Percentiles rank a stretch among this genome's conserved stretches.
Evolutionary conservation across 1,140 invertebrate species (phyloP).

Genomic region (Bombus soroeensis): DNA sequence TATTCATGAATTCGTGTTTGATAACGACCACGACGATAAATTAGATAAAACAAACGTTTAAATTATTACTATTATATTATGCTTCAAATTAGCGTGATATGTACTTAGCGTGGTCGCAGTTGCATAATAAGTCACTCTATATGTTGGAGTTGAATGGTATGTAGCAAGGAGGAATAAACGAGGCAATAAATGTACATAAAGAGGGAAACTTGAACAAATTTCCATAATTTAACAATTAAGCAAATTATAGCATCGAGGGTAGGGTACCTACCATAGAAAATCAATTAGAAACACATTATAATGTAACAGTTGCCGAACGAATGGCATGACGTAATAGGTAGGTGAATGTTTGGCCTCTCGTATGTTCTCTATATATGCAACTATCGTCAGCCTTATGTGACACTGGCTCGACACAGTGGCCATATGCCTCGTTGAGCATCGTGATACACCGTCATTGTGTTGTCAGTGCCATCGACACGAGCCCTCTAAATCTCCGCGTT

Average conservation of each 20-base stretch:
- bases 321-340: background rate
- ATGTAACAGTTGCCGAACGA: background rate
- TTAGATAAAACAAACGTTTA: background rate
- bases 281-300: background rate
- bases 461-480: conserved; percentile 47
- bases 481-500: conserved; percentile 26
- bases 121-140: background rate
- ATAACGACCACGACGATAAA: background rate
- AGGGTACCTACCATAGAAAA: background rate
- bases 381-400: conserved; percentile 37
- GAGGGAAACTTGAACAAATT: background rate
- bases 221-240: background rate
- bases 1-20: background rate
- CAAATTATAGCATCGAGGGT: background rate
- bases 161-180: background rate
- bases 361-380: background rate
- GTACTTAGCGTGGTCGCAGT: background rate
- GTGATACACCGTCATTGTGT: conserved; percentile 10
- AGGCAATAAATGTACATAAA: background rate
- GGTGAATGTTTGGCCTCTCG: conserved; percentile 6
- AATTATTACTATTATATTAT: background rate
- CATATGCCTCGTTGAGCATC: conserved; percentile 36
- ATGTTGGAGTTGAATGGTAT: background rate
- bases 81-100: background rate
- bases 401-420: conserved; percentile 26